Base-by-base conservation (phyloP, 2,888 invertebrate species). In the Ctena decussata region DNA sequence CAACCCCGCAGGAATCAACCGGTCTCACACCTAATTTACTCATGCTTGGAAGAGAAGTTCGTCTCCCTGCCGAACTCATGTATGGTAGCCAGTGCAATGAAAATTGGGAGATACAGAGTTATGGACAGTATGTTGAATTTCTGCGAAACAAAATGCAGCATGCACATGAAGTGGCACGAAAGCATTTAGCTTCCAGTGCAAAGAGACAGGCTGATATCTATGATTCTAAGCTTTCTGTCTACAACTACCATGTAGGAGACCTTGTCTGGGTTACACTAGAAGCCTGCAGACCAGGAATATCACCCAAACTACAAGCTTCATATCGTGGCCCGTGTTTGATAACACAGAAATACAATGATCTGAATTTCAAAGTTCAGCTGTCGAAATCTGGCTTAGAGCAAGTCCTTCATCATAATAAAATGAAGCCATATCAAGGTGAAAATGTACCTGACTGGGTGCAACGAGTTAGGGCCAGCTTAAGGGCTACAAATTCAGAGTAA, bases 21-120 rank as follows among this genome's bases (percentile, higher is more conserved):
- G 72, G 81, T 24, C 53, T 84, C 15, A 72, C 81, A 27, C 84
- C 84, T 18, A 84, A 86, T 70, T 24, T 76, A 30, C 41, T 86
- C n/a, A 72, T 83, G 72, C 71, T 86, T 49, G 80, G 82, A 2
- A 37, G 77, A 15, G 80, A 83, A 41, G 74, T 83, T 21, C 49
- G 60, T 21, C 39, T 76, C 18, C 80, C 83, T 0, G 39, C 46
- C 27, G 83, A 86, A 27, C 1, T 57, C 8, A 30, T 57, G 11
- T 57, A 57, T 57, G 21, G 5, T 3, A 46, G 15, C 18, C 8
- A 46, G 2, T 21, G 2, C 8, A 46, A 2, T 46, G 2, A 8
- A 8, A 18, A n/a, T n/a, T 3, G 21, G 3, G 2, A 15, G 12
- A 46, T 46, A 21, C 2, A 3, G 18, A 12, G 15, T 21, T 46